Base-by-base conservation (phyloP, 2,888 invertebrate species). In the Myopa testacea region DNA sequence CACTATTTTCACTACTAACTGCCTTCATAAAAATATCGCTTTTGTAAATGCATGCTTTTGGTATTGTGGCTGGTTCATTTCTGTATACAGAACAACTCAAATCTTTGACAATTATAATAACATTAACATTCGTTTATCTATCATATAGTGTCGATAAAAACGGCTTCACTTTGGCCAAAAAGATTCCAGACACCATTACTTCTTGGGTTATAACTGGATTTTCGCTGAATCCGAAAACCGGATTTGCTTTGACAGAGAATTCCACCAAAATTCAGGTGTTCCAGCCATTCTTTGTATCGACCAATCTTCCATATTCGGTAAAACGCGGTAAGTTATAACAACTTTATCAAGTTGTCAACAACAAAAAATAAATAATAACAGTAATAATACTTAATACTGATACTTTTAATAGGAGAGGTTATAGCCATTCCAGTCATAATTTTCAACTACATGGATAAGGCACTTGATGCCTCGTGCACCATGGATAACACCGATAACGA, bases 281-380 rank as follows among this genome's bases (percentile, higher is more conserved):
- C 88, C 93, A 95, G 83, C 94, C 94, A 0, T 96, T 99, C 89
- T 95, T 96, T 82, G 92, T 98, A 55, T 93, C 94, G 4, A 91
- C 97, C 34, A 96, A 97, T 87, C 90, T 98, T 63, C 99, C 99
- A 0, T 95, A 96, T 84, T 94, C 95, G 0, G 93, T 99, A 7
- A 95, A 96, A 84, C 92, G 94, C 79, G 97, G 97, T 75, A 97
- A 98, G 91, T 93, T 6, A 6, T 40, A 7, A 5, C 55, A 4
- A 45, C 45, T 6, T 45, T 0, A 45, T 10, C 6, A 45, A 45
- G 26, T 26, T 5, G 5, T 12, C 38, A 16, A 60, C n/a, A 37
- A 38, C 5, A 26, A 19, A 16, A 6, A 12, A 72, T 37, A 12
- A 37, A 40, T n/a, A 19, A 5, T 26, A 58, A 19, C 12, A 37